A percentile compares a stretch with the other conserved stretches of the same genome.
These are phyloP conservation scores for Clusia tigrina DNA, from an alignment of 2,888 invertebrate genomes.

Conservation along the genomic window DNA sequence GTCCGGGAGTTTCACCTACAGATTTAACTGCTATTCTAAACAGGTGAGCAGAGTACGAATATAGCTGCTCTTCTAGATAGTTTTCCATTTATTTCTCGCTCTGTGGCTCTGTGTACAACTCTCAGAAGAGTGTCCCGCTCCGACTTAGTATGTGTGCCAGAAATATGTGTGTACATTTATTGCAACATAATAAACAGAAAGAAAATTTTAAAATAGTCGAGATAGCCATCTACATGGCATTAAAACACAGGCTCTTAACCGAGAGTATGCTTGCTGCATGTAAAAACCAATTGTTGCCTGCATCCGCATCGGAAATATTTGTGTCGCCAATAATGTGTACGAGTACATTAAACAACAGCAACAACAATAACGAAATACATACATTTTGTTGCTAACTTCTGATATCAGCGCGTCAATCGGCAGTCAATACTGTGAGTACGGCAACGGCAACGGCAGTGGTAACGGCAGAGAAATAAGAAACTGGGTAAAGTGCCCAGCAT, in stretches of 20 bases:
- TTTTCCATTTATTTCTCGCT: neutral
- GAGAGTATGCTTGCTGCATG: slow-evolving; percentile 30
- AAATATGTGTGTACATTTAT: neutral
- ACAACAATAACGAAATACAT: no score
- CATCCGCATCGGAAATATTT: slow-evolving; percentile 42
- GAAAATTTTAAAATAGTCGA: neutral
- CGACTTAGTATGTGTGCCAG: neutral
- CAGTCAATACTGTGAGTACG: slow-evolving; percentile 31
- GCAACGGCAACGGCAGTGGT: neutral
- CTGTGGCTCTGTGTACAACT: neutral
- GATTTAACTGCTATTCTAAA: no score
- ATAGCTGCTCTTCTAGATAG: no score
- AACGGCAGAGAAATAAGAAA: neutral
- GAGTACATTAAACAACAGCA: no score
- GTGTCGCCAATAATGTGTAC: slow-evolving; percentile 53
- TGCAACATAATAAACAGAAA: neutral
- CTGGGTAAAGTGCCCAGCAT: slow-evolving; percentile 43
- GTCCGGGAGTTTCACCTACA: no score
- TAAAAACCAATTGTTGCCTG: slow-evolving; percentile 32
- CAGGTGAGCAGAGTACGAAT: no score
- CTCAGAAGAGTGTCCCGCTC: neutral
- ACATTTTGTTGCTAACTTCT: slow-evolving; percentile 35
- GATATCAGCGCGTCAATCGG: slow-evolving; percentile 46
- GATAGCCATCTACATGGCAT: slow-evolving; percentile 31
- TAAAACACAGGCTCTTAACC: slow-evolving; percentile 29